A percentile compares a stretch with the other conserved stretches of the same genome.
Conservation (phyloP, 2,113 vertebrate species). For the Cettia cetti region DNA sequence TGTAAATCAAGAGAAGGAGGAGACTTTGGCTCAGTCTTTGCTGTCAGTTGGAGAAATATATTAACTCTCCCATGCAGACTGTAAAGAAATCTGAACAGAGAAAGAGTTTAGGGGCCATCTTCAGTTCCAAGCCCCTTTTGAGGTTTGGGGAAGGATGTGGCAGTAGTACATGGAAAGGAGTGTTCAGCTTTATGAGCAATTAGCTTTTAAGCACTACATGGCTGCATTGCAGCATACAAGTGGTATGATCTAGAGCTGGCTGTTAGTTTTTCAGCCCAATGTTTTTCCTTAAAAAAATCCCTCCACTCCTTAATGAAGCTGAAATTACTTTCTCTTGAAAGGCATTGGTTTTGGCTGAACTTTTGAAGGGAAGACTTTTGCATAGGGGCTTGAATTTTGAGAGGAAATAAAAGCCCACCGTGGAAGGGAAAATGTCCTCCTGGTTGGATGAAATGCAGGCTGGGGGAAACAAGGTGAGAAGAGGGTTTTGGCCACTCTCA, state of each 20-base stretch:
- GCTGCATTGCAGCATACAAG: neutral
- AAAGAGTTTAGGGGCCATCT: neutral
- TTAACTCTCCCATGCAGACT: neutral
- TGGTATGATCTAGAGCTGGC: neutral
- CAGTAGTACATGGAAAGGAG: neutral
- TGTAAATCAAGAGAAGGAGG: constrained; percentile 43
- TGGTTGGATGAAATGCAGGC: neutral
- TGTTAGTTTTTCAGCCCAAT: neutral
- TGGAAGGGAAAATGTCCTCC: neutral
- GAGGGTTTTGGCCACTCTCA: neutral
- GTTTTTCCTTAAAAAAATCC: neutral
- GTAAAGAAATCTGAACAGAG: neutral
- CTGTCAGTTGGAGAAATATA: neutral
- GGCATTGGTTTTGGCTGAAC: neutral
- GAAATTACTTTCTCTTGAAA: neutral
- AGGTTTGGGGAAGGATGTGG: neutral
- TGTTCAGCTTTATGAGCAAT: neutral
- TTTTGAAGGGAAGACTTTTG: neutral
- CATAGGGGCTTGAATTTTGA: neutral
- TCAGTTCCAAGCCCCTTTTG: neutral
- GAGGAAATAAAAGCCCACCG: neutral
- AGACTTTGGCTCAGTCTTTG: constrained; percentile 15
- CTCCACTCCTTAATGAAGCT: neutral
- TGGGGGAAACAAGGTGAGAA: neutral
- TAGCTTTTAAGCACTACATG: neutral